These are phyloP conservation scores for Sycophila sp. DNA, from an alignment of 1,140 invertebrate genomes.

Conservation along the genomic window DNA sequence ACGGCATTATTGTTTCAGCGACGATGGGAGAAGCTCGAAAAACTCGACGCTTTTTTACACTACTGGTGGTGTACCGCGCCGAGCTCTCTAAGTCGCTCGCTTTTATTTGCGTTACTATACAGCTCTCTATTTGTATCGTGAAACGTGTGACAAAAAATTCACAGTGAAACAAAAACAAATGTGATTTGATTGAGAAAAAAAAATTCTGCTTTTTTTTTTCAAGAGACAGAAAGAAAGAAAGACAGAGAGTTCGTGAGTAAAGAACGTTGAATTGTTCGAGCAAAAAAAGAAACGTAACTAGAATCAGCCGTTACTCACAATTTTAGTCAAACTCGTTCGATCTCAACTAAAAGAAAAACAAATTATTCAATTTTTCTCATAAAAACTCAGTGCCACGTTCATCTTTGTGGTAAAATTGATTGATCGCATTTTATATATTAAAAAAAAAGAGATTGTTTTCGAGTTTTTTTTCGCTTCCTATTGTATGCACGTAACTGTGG, in stretches of 20 bases:
- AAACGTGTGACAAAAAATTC: constrained; percentile 7
- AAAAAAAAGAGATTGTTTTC: no score
- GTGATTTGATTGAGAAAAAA: constrained; percentile 24
- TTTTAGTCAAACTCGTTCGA: constrained; percentile 29
- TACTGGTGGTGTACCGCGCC: neutral
- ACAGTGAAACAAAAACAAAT: constrained; percentile 34
- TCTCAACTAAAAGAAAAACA: constrained; percentile 36
- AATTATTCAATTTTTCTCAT: constrained; percentile 8
- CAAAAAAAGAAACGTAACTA: constrained; percentile 1
- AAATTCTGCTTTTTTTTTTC: constrained; percentile 12
- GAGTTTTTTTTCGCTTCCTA: no score
- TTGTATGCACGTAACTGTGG: neutral
- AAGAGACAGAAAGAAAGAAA: constrained; percentile 40
- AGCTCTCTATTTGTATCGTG: constrained; percentile 16
- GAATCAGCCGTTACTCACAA: constrained; percentile 30
- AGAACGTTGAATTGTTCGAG: constrained; percentile 2
- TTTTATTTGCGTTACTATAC: constrained; percentile 3
- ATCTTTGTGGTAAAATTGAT: no score
- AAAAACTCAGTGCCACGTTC: no score
- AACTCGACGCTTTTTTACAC: neutral
- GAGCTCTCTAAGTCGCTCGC: neutral
- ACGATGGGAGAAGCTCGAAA: constrained; percentile 19
- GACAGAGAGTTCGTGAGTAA: constrained; percentile 38
- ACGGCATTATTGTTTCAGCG: no score
- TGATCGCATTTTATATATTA: neutral